Evolutionary conservation across 1,140 invertebrate species (phyloP).

Genomic region (Dendroctonus ponderosae): DNA sequence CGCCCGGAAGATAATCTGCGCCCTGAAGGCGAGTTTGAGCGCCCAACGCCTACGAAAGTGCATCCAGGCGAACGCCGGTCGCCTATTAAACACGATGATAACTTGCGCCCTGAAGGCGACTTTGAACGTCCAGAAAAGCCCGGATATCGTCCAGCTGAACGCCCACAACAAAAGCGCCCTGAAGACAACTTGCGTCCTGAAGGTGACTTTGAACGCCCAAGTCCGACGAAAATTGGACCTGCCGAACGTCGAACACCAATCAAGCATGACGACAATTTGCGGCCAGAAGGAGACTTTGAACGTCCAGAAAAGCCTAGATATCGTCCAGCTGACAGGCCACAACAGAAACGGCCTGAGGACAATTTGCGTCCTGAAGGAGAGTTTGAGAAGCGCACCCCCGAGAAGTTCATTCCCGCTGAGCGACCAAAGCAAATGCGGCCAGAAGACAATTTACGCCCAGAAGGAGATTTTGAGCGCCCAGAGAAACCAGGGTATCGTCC

Average conservation of each 20-base stretch:
- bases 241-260: constrained; percentile 58
- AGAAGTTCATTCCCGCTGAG: constrained; percentile 52
- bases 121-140: constrained; percentile 55
- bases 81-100: constrained; percentile 51
- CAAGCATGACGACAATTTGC: constrained; percentile 55
- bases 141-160: constrained; percentile 54
- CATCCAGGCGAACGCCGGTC: constrained; percentile 48
- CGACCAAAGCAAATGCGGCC: constrained; percentile 55
- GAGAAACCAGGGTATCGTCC: constrained; percentile 51
- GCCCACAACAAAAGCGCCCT: constrained; percentile 57
- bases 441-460: constrained; percentile 60
- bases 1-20: constrained; percentile 54
- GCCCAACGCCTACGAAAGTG: constrained; percentile 42
- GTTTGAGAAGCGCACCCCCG: constrained; percentile 48
- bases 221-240: constrained; percentile 52
- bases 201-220: constrained; percentile 55
- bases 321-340: constrained; percentile 54
- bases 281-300: constrained; percentile 55
- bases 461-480: constrained; percentile 51
- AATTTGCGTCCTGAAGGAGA: constrained; percentile 61
- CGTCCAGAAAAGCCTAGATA: constrained; percentile 52
- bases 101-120: constrained; percentile 53
- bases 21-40: constrained; percentile 62
- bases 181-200: constrained; percentile 58
- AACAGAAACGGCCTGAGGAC: constrained; percentile 55